Percentiles rank a stretch among this genome's conserved stretches.
Evolutionary conservation across 2,888 invertebrate species (phyloP).

Genomic region (Deroplatys truncata): DNA sequence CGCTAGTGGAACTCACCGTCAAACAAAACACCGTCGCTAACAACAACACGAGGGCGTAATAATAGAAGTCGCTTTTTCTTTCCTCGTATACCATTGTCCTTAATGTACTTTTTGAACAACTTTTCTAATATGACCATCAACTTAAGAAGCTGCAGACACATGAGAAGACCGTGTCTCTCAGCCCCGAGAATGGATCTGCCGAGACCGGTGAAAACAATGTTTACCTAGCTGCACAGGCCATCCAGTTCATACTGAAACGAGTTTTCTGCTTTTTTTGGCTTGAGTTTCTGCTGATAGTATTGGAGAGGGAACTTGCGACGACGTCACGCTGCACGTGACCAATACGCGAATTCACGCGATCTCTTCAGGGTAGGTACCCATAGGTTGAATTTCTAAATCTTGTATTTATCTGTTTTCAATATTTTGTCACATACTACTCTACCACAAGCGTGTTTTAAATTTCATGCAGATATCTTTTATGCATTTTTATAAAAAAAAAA

Average conservation of each 20-base stretch:
- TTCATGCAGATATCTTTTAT: no score
- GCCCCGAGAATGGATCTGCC: no score
- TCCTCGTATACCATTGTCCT: neutral
- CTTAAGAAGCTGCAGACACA: neutral
- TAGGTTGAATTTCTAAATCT: no score
- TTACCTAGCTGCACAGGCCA: neutral
- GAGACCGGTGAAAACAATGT: no score
- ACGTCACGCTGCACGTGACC: neutral
- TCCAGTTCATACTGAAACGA: neutral
- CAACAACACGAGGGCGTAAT: neutral
- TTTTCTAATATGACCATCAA: neutral
- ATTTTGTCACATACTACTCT: no score
- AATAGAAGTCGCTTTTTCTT: neutral
- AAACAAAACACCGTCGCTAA: neutral
- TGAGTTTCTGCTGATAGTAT: neutral
- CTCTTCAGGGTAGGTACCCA: neutral
- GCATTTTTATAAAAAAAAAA: no score
- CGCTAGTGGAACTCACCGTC: neutral
- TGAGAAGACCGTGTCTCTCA: no score
- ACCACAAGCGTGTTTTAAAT: no score
- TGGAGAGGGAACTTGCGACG: neutral
- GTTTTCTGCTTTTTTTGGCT: neutral
- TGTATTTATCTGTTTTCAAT: no score
- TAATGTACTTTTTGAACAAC: neutral
- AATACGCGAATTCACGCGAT: neutral